Percentiles rank a stretch among this genome's conserved stretches.
Conservation (phyloP, 2,113 vertebrate species). For the Mobula hypostoma region DNA sequence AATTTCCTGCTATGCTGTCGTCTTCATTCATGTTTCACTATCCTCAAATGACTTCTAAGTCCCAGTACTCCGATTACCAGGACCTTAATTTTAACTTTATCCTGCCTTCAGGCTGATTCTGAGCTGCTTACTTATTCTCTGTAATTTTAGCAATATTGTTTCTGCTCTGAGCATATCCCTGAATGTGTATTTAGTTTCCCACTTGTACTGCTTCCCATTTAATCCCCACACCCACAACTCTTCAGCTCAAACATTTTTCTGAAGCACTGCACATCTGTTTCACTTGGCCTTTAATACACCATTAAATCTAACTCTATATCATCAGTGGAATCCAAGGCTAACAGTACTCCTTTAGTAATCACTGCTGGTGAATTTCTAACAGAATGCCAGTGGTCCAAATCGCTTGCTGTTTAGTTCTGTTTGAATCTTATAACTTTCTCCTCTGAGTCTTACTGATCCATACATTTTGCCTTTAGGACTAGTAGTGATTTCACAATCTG, state of each 20-base stretch:
- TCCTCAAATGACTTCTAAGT: neutral
- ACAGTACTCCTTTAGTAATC: neutral
- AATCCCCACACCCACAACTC: conserved; percentile 1
- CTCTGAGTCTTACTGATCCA: neutral
- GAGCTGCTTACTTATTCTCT: neutral
- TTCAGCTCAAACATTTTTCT: neutral
- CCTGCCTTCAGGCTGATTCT: neutral
- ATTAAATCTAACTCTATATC: neutral
- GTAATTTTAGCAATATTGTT: neutral
- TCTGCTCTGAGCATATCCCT: neutral
- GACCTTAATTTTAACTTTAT: neutral
- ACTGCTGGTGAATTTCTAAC: neutral
- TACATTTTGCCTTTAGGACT: neutral
- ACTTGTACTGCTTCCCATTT: neutral
- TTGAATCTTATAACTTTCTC: neutral
- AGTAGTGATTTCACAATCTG: neutral
- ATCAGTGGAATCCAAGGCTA: neutral
- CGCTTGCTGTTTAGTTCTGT: neutral
- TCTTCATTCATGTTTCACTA: conserved; percentile 3
- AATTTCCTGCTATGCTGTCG: neutral
- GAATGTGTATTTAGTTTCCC: neutral
- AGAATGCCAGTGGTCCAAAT: neutral
- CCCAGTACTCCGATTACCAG: neutral
- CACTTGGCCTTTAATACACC: neutral
- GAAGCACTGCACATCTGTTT: neutral